Base-by-base conservation (phyloP, 2,797 vertebrate species). In the Hippoglossus hippoglossus region DNA sequence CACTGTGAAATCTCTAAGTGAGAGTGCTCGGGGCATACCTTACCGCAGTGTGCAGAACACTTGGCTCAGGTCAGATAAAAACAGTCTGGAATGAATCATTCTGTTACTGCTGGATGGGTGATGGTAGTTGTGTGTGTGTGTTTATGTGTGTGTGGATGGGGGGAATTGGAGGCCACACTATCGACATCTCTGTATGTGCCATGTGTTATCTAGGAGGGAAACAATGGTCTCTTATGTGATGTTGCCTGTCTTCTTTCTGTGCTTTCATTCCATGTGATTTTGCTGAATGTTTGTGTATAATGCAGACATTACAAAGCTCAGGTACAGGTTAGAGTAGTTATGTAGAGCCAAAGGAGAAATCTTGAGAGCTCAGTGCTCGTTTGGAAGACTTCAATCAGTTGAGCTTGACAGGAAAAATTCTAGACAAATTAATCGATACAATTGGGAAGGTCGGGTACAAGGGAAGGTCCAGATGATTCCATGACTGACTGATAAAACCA, bases 41-140 rank as follows among this genome's bases (percentile, higher is more conserved):
- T 83, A 89, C 86, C 71, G 19, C 61, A 36, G 58, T 58, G 71
- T 79, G 81, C 80, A 79, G 63, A 88, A 81, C 82, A 82, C 68
- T 86, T 83, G 79, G 71, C 71, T 83, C 68, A 52, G 77, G 76
- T 83, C 80, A 87, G 80, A 91, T 87, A 88, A 91, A 86, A 65
- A 50, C 50, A 63, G 72, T 26, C 55, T 62, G 61, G 78, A 84
- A 84, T 86, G 74, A 86, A 87, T 87, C 79, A 75, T 67, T 77
- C 59, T 80, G 47, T 76, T 63, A 63, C 49, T 55, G 68, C 34
- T 63, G 39, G 61, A 67, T 72, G 52, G 65, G 6, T 59, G 49
- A 46, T 58, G 25, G 56, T 44, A 36, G 25, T 24, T 49, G 50
- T 65, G 47, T 63, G 47, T 63, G 71, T 62, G 51, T 71, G 63